phyloP scores from a whole-genome alignment of 2,113 vertebrate species.

The Rutilus rutilus region DNA sequence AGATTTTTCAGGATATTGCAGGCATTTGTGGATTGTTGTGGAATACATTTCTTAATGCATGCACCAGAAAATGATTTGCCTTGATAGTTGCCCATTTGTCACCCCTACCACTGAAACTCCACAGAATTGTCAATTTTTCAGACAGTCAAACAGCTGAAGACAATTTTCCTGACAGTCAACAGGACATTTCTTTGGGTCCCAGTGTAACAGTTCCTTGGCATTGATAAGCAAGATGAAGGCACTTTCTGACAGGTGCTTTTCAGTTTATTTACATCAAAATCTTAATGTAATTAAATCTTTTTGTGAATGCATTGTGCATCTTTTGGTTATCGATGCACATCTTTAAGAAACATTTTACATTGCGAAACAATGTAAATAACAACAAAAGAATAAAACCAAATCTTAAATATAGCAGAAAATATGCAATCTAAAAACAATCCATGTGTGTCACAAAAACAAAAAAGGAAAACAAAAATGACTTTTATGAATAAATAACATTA shows the following conservation, averaged over 20 bases:
- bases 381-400: not conserved
- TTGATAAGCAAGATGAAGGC: not conserved
- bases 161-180: not conserved
- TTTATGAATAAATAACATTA: no score
- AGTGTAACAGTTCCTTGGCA: not conserved
- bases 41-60: not conserved
- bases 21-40: not conserved
- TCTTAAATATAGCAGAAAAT: not conserved
- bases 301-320: not conserved
- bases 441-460: no score
- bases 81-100: not conserved
- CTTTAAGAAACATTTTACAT: not conserved
- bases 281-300: not conserved
- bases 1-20: not conserved
- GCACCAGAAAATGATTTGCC: not conserved
- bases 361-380: not conserved
- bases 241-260: not conserved
- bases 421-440: no score
- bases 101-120: not conserved
- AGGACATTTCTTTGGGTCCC: not conserved
- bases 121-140: not conserved
- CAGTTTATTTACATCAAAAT: not conserved
- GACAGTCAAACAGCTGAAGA: not conserved
- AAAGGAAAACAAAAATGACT: no score
- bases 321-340: no score